Base-by-base conservation (phyloP, 2,797 vertebrate genomes). In the Catostomus latipinnis region DNA sequence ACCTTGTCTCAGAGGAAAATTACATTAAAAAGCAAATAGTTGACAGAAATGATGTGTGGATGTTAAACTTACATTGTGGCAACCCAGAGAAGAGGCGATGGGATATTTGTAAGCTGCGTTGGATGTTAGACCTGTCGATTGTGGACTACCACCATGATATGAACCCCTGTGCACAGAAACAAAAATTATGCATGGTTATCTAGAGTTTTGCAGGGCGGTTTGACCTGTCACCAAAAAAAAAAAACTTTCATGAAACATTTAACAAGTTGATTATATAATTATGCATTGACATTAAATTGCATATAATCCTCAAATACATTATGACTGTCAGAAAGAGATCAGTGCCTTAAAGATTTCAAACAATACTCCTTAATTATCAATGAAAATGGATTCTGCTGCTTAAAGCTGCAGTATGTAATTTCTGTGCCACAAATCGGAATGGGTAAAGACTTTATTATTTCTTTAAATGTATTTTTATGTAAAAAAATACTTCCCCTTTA, bases 131-230 rank as follows among this genome's bases (percentile, higher is more conserved):
- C 95, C 96, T 83, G 96, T 88, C 0, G 93, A 70, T 45, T 91
- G 94, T 13, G 95, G 92, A 81, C 95, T 97, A 67, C 93, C 89
- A 49, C 98, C 98, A 0, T 99, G 98, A 88, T 98, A 99, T 0
- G 92, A 94, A 14, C 96, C 97, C 86, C 98, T 99, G 89, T 8
- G 81, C 58, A 86, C 84, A 84, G 86, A 88, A 80, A 88, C 0
- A 86, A 73, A 18, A 13, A 45, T 13, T 13, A 48, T 18, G 7
- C 14, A n/a, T 4, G 6, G 14, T 56, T 22, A 57, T 48, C 43
- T 49, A 48, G 18, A 16, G 0, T 2, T 54, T 49, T 6, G 56
- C 4, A 53, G 61, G 34, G 34, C 11, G 11, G 13, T 10, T 53
- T 43, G 49, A 71, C 6, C 14, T 62, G 45, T 65, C 58, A 83